phyloP scores from a whole-genome alignment of 2,797 vertebrate genomes.

The Pristis pectinata region DNA sequence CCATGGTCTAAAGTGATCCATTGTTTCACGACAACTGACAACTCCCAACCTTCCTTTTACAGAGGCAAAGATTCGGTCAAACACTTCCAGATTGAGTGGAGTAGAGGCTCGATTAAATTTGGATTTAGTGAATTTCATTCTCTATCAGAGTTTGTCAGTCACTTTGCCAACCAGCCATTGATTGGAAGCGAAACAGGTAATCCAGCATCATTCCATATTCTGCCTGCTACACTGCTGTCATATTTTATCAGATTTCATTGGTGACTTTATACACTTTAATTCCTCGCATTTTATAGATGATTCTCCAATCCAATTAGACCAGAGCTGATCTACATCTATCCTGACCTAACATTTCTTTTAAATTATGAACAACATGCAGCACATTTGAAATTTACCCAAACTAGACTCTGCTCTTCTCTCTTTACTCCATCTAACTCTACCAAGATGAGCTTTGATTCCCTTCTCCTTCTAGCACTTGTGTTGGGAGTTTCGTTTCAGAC shows the following conservation, averaged over 20 bases:
- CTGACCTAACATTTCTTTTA: too few relatives aligned
- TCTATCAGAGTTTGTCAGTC: constrained; percentile 77
- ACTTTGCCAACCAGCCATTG: constrained; percentile 91
- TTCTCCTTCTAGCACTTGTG: too few relatives aligned
- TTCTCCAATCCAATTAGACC: neutral
- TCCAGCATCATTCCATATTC: neutral
- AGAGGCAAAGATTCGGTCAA: constrained; percentile 95
- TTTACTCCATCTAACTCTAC: too few relatives aligned
- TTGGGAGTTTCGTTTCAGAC: neutral
- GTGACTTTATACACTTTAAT: neutral
- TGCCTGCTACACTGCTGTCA: neutral
- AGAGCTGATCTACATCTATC: too few relatives aligned
- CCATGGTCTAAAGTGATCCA: neutral
- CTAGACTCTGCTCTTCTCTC: too few relatives aligned
- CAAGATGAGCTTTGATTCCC: too few relatives aligned
- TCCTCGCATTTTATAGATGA: neutral
- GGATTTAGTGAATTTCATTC: constrained; percentile 81
- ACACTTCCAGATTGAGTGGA: constrained; percentile 79
- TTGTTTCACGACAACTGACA: neutral
- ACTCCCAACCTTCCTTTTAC: constrained; percentile 39
- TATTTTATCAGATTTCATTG: neutral
- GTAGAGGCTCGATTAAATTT: constrained; percentile 66
- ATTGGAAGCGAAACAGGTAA: constrained; percentile 91
- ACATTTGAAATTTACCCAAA: too few relatives aligned
- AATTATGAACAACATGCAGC: too few relatives aligned